Evolutionary conservation across 2,888 invertebrate species (phyloP), one percentile per base, ranked within the genome.

Genomic region (Lobophora halterata): DNA sequence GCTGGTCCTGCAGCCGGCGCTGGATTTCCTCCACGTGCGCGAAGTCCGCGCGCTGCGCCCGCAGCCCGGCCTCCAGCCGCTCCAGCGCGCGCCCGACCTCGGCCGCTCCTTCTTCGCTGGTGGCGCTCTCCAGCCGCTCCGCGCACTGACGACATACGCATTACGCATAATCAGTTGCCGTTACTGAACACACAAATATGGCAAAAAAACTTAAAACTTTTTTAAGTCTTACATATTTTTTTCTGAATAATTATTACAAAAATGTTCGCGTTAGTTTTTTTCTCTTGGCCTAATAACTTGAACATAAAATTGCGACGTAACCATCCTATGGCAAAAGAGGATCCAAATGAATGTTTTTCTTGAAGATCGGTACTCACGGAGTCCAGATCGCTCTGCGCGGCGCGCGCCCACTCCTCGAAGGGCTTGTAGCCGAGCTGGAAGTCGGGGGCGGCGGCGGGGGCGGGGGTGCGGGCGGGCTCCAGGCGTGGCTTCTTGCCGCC

Each of bases 1-100:
- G 61, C 53, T 90, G 89, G 7, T 79, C 79, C 2, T 90, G 71
- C 20, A 91, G 78, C 7, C 87, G 77, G 17, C 88, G 88, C 33
- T 91, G 91, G 6, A 92, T 79, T 37, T 89, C 88, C 54, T 91
- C 78, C 0, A 93, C 87, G 55, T 89, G 88, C 5, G 89, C 79
- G 47, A 91, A 83, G 52, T 90, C 89, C 0, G 64, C 75, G 17
- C 88, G 80, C 49, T 90, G 89, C 19, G 71, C 65, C 9, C 77
- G 77, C 19, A 90, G 62, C 51, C 90, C 89, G 5, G 62, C 71
- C 37, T 80, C 78, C 3, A 89, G 49, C 2, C 72, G 69, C 49
- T 65, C 73, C 46, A 74, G 37, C 13, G 49, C 39, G 12, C 52
- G 49, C 3, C 53, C 44, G 7, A 61, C 53, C 7, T 68, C 65